Conservation (phyloP, 2,797 vertebrate genomes). For the Alosa sapidissima region DNA sequence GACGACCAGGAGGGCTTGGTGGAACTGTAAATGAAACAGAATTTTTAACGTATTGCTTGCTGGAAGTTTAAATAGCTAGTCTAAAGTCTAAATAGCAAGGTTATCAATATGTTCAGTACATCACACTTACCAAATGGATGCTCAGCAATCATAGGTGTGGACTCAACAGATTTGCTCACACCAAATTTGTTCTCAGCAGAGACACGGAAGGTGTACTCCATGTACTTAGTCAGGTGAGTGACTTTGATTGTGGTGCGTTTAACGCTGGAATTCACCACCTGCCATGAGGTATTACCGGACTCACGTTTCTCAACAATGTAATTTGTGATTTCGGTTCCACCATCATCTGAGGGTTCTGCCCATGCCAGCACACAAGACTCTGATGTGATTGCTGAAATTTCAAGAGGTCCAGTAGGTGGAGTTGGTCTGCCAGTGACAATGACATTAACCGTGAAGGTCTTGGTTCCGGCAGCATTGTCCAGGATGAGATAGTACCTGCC, state of each 20-base stretch:
- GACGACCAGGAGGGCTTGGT: constrained; percentile 92
- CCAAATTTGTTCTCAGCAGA: constrained; percentile 98
- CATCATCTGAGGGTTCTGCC: constrained; percentile 90
- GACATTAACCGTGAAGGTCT: constrained; percentile 94
- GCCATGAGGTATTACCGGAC: constrained; percentile 93
- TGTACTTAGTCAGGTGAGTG: constrained; percentile 95
- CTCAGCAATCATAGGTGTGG: constrained; percentile 88
- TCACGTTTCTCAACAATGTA: constrained; percentile 99
- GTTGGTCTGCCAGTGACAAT: constrained; percentile 90
- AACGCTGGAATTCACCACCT: constrained; percentile 96
- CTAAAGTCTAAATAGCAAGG: not conserved
- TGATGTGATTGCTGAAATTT: constrained; percentile 89
- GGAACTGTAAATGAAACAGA: constrained; percentile 75
- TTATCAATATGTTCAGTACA: not conserved
- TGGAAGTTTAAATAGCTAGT: too few species aligned
- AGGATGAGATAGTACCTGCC: constrained; percentile 95
- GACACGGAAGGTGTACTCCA: constrained; percentile 98
- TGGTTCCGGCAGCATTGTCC: constrained; percentile 90
- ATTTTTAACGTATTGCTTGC: not conserved
- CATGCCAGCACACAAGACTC: constrained; percentile 92
- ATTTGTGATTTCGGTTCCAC: constrained; percentile 91
- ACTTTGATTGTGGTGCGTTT: constrained; percentile 97
- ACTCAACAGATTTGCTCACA: constrained; percentile 95
- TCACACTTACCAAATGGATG: constrained; percentile 91
- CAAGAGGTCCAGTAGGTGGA: constrained; percentile 85